A percentile compares a stretch with the other conserved stretches of the same genome.
phyloP scores from a whole-genome alignment of 2,113 vertebrate genomes.

The Pelmatolapia mariae region DNA sequence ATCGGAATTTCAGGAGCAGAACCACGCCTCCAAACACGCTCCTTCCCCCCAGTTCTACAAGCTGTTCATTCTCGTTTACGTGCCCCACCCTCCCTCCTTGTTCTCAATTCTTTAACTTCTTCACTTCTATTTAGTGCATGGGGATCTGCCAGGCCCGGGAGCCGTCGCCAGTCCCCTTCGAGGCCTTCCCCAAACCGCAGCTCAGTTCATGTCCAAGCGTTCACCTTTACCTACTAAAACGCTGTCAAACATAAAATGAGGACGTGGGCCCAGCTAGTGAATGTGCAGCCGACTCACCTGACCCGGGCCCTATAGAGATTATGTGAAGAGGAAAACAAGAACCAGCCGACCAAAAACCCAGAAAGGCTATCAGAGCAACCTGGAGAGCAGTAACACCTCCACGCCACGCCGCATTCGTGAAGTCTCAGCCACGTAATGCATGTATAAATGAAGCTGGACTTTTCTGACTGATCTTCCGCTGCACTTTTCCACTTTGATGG shows the following conservation, averaged over 20 bases:
- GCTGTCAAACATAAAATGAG: not conserved
- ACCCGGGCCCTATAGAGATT: not conserved
- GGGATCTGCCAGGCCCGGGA: rapidly evolving
- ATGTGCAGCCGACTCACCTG: rapidly evolving
- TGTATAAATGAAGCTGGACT: not conserved
- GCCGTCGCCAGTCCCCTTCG: rapidly evolving
- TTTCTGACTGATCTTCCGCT: not conserved
- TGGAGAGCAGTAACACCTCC: not conserved
- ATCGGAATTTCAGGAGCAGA: rapidly evolving
- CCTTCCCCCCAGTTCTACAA: not conserved
- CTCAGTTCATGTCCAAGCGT: rapidly evolving
- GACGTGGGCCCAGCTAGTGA: rapidly evolving
- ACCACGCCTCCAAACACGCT: not conserved
- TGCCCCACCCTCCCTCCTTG: not conserved
- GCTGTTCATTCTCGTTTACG: rapidly evolving
- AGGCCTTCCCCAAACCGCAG: not conserved
- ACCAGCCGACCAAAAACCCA: rapidly evolving
- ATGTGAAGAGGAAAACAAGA: not conserved
- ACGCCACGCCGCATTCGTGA: rapidly evolving
- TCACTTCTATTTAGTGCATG: rapidly evolving
- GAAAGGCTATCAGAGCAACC: not conserved
- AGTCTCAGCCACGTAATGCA: not conserved
- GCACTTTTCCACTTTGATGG: not conserved
- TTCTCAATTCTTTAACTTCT: rapidly evolving
- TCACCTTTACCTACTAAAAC: not conserved